These are phyloP conservation scores for Archaeoteleia sp. DNA, from an alignment of 2,888 invertebrate species.

Conservation along the genomic window DNA sequence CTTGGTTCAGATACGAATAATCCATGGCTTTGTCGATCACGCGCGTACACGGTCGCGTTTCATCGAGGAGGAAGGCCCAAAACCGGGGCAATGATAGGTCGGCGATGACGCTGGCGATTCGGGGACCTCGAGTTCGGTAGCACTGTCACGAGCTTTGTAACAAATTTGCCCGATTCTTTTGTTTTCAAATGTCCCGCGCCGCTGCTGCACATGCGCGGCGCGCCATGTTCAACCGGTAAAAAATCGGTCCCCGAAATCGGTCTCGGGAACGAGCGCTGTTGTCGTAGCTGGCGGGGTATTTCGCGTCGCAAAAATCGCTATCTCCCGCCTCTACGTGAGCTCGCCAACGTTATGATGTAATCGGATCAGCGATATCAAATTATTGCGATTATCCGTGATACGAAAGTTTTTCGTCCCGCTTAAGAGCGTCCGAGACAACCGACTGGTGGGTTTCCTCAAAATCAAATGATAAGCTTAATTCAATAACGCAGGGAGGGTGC, in stretches of 20 bases:
- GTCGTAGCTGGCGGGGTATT: slow-evolving; percentile 11
- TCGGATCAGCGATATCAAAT: slow-evolving; percentile 74
- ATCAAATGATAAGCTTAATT: slow-evolving; percentile 76
- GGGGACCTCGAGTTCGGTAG: slow-evolving; percentile 6
- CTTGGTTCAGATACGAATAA: slow-evolving; percentile 84
- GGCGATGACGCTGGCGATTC: not conserved
- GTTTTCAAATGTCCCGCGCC: slow-evolving; percentile 14
- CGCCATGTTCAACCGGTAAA: slow-evolving; percentile 27
- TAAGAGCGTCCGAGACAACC: slow-evolving; percentile 73
- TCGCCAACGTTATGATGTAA: slow-evolving; percentile 68
- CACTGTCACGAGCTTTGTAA: slow-evolving; percentile 18
- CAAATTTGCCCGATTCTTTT: too few relatives aligned
- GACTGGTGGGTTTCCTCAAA: slow-evolving; percentile 74
- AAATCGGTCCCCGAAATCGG: slow-evolving; percentile 18
- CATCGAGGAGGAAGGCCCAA: slow-evolving; percentile 49
- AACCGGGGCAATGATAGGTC: slow-evolving; percentile 22
- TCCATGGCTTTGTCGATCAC: slow-evolving; percentile 63
- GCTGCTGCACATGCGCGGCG: slow-evolving; percentile 43
- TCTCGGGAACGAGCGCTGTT: slow-evolving; percentile 14
- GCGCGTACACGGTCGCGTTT: slow-evolving; percentile 49
- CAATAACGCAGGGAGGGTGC: slow-evolving; percentile 69
- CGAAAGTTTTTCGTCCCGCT: slow-evolving; percentile 73
- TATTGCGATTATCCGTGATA: slow-evolving; percentile 73
- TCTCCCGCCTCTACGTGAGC: slow-evolving; percentile 56
- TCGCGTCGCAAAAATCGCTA: slow-evolving; percentile 23